phyloP scores from a whole-genome alignment of 2,797 vertebrate species.

The Eleutherodactylus coqui region DNA sequence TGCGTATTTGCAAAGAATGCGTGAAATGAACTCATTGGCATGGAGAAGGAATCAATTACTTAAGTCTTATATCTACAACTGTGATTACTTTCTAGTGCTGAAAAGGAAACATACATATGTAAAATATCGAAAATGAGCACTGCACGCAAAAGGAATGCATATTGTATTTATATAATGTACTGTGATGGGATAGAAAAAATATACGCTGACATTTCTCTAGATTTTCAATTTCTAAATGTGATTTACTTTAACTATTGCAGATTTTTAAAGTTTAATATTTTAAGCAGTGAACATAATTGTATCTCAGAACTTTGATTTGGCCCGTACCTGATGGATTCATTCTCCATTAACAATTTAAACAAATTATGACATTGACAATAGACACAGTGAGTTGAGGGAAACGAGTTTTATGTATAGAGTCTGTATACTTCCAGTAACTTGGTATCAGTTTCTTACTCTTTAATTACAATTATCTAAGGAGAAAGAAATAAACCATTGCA shows the following conservation, averaged over 20 bases:
- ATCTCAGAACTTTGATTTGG: neutral
- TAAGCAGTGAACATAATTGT: slow-evolving; percentile 4
- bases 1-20: slow-evolving; percentile 46
- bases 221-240: neutral
- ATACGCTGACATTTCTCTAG: neutral
- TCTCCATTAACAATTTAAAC: neutral
- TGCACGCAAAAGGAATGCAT: neutral
- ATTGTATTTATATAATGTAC: slow-evolving; percentile 1
- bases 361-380: neutral
- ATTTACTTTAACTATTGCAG: neutral
- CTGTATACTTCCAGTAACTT: too few species aligned
- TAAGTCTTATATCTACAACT: slow-evolving; percentile 22
- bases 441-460: too few species aligned
- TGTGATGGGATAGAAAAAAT: neutral
- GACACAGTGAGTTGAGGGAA: neutral
- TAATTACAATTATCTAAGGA: too few species aligned
- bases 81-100: slow-evolving; percentile 19
- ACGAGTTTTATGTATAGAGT: neutral
- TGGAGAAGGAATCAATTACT: slow-evolving; percentile 47
- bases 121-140: slow-evolving; percentile 7
- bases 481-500: too few species aligned
- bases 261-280: neutral
- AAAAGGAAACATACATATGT: slow-evolving; percentile 40
- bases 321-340: neutral
- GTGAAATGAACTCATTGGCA: slow-evolving; percentile 44